Conservation (phyloP, 1,140 invertebrate genomes). For the Gonatopus flavifemur region DNA sequence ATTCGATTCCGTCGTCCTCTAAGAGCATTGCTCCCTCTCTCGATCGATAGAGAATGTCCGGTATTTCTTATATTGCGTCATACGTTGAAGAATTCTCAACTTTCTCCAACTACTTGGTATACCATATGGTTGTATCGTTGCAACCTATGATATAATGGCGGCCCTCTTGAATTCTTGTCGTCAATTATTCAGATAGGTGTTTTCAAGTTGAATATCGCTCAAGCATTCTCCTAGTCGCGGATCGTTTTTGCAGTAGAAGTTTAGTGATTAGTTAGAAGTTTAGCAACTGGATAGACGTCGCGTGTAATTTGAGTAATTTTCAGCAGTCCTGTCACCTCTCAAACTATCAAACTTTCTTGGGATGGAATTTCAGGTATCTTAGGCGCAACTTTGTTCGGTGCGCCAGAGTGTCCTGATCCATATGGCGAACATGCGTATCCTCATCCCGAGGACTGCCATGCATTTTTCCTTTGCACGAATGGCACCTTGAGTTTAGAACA, state of each 20-base stretch:
- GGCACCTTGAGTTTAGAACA: conserved; percentile 86
- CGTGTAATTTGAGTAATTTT: too few species aligned
- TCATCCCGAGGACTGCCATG: conserved; percentile 80
- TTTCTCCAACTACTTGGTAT: conserved; percentile 41
- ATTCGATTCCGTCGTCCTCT: too few species aligned
- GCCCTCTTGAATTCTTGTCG: background rate
- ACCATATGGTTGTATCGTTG: conserved; percentile 41
- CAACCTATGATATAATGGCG: conserved; percentile 39
- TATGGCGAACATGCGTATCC: conserved; percentile 77
- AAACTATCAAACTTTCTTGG: too few species aligned
- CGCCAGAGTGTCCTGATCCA: conserved; percentile 67
- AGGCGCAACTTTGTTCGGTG: conserved; percentile 24
- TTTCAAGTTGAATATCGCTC: too few species aligned
- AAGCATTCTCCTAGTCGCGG: too few species aligned
- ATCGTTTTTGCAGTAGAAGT: too few species aligned
- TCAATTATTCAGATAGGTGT: conserved; percentile 10
- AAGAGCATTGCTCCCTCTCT: too few species aligned
- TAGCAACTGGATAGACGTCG: too few species aligned
- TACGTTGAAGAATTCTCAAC: conserved; percentile 24
- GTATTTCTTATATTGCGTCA: conserved; percentile 34
- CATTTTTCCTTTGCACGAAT: conserved; percentile 89
- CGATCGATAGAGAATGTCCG: too few species aligned
- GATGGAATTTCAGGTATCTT: too few species aligned
- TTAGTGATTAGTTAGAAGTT: too few species aligned
- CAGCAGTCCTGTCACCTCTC: too few species aligned